A percentile compares a stretch with the other conserved stretches of the same genome.
Conservation (phyloP, 1,140 invertebrate genomes). For the Dufourea novaeangliae region DNA sequence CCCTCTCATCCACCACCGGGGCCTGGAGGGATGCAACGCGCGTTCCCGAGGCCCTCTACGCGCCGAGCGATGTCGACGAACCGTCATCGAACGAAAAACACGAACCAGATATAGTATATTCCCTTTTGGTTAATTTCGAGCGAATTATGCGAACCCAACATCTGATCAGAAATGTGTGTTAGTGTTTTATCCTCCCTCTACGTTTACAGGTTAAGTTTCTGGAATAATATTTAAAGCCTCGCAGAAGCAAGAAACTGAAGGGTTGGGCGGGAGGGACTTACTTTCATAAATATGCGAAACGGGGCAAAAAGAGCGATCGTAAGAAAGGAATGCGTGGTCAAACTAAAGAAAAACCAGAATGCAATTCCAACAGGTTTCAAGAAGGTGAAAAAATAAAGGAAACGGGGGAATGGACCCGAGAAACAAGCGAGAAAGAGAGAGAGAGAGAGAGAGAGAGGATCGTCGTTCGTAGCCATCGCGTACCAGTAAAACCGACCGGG, state of each 20-base stretch:
- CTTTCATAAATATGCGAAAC: not conserved
- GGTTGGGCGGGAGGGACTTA: not conserved
- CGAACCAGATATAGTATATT: too few species aligned
- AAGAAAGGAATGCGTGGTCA: not conserved
- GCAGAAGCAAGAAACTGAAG: not conserved
- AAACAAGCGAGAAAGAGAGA: conserved; percentile 36
- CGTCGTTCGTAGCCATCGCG: conserved; percentile 59
- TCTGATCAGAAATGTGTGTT: too few species aligned
- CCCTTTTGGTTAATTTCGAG: too few species aligned
- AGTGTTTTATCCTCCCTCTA: too few species aligned
- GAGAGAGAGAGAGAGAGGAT: too few species aligned
- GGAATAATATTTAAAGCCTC: too few species aligned
- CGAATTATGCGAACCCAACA: too few species aligned
- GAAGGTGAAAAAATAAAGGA: conserved; percentile 12
- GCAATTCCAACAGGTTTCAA: conserved; percentile 28
- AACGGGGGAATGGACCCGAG: not conserved
- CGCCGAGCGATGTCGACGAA: conserved; percentile 38
- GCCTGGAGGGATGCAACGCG: conserved; percentile 36
- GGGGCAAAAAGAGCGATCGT: not conserved
- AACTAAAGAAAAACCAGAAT: conserved; percentile 11
- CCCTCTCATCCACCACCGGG: conserved; percentile 5
- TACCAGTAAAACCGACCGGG: conserved; percentile 58
- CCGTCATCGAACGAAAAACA: conserved; percentile 14
- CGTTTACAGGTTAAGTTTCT: too few species aligned
- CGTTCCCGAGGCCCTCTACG: not conserved